phyloP scores from a whole-genome alignment of 2,113 vertebrate genomes.

The Clupea harengus region DNA sequence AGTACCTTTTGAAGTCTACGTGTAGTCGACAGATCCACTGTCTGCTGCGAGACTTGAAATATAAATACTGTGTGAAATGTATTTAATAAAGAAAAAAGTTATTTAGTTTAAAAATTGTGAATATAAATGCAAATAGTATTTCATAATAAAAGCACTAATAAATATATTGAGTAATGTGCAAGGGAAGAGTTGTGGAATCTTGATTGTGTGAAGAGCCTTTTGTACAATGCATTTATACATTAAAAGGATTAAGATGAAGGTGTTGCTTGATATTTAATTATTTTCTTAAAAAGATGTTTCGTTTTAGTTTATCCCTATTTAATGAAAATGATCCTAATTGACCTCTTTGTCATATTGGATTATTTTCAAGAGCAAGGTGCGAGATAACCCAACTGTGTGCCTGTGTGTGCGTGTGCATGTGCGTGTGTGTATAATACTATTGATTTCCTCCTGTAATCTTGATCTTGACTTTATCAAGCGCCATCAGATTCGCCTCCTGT shows the following conservation, averaged over 20 bases:
- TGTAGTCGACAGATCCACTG: not conserved
- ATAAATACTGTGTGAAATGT: not conserved
- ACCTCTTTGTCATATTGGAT: no score
- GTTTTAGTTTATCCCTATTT: no score
- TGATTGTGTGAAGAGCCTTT: constrained; percentile 27
- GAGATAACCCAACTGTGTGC: not conserved
- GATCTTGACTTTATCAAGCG: no score
- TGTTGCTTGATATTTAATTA: not conserved
- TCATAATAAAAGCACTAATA: constrained; percentile 8
- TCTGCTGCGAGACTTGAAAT: not conserved
- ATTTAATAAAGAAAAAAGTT: not conserved
- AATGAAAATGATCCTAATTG: no score
- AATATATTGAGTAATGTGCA: constrained; percentile 11
- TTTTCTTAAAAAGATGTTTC: no score
- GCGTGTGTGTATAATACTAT: no score
- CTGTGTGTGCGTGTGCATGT: not conserved
- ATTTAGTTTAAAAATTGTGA: not conserved
- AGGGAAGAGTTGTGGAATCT: constrained; percentile 15
- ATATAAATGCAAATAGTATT: constrained; percentile 7
- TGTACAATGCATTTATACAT: constrained; percentile 46
- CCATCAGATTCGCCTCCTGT: no score
- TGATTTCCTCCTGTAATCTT: no score
- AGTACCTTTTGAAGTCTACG: not conserved
- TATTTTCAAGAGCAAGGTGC: not conserved
- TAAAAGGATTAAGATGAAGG: constrained; percentile 43